Conservation (phyloP, 2,797 vertebrate species). For the Amblyraja radiata region DNA sequence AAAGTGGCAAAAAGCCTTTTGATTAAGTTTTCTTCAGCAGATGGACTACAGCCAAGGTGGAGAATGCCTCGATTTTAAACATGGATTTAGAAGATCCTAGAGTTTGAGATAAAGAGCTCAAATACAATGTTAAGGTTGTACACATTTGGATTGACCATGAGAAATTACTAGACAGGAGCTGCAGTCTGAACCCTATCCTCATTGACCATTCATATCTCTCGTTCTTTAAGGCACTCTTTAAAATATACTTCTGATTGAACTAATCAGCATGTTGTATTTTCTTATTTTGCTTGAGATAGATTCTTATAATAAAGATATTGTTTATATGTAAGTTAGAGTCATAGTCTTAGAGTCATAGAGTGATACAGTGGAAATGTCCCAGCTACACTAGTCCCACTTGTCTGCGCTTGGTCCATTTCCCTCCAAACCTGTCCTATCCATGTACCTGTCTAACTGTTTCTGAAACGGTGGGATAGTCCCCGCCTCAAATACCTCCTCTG, state of each 20-base stretch:
- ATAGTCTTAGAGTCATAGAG: too few species aligned
- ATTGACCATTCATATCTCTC: background rate
- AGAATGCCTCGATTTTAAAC: background rate
- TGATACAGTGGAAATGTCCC: too few species aligned
- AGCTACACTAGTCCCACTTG: too few species aligned
- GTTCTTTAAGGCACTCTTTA: background rate
- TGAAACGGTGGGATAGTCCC: too few species aligned
- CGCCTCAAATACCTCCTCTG: too few species aligned
- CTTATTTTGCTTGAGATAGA: background rate
- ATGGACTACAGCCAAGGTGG: background rate
- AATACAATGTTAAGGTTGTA: background rate
- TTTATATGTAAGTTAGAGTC: background rate
- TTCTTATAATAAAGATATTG: background rate
- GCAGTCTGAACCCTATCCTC: background rate
- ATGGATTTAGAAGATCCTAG: background rate
- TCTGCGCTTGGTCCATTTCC: too few species aligned
- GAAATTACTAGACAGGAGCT: background rate
- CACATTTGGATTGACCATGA: background rate
- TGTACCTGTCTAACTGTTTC: too few species aligned
- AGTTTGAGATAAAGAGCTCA: background rate
- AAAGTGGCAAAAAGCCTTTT: background rate
- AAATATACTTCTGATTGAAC: background rate
- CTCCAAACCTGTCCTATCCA: too few species aligned
- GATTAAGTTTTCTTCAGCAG: background rate
- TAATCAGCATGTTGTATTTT: background rate